Base-by-base conservation (phyloP, 2,113 vertebrate genomes). In the Verasper variegatus region DNA sequence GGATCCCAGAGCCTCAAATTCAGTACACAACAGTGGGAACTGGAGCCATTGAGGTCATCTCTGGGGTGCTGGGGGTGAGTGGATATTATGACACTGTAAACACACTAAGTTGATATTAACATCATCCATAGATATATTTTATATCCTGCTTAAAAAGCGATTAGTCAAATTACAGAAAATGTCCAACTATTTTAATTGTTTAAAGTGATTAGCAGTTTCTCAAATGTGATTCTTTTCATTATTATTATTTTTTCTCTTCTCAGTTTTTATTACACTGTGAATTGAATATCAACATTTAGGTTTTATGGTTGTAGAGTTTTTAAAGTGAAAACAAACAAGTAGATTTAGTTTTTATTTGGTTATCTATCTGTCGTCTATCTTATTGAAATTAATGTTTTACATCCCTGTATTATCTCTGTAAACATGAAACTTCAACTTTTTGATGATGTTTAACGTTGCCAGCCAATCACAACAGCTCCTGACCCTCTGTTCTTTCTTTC, bases 1-100 rank as follows among this genome's bases (percentile, higher is more conserved):
- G 96, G 18, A 95, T 98, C 63, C 90, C 94, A 0, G 49, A 42
- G 3, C 89, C 93, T 55, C 84, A 95, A 68, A 95, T 97, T 55
- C 96, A 96, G 81, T 98, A 97, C 86, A 94, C 94, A 23, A 97
- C 96, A 0, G 94, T 97, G 68, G 96, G 94, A 76, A 97, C 96
- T 0, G 96, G 97, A 0, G 93, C 93, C 77, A 92, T 96, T 3
- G 97, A 98, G 84, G 93, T 98, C 54, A 56, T 96, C 26, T 94
- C 95, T 0, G 96, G 96, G 14, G 88, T 95, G 68, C 67, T 97
- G 0, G 96, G 97, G 86, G 96, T 97, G 89, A 94, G 96, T 91
- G 26, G 5, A 69, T 26, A 21, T 40, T 6, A 31, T 18, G n/a
- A 21, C 54, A 60, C 70, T n/a, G 51, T 4, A 27, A 26, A 31